These are phyloP conservation scores for Ferrisia virgata DNA, from an alignment of 2,888 invertebrate species.

Conservation along the genomic window DNA sequence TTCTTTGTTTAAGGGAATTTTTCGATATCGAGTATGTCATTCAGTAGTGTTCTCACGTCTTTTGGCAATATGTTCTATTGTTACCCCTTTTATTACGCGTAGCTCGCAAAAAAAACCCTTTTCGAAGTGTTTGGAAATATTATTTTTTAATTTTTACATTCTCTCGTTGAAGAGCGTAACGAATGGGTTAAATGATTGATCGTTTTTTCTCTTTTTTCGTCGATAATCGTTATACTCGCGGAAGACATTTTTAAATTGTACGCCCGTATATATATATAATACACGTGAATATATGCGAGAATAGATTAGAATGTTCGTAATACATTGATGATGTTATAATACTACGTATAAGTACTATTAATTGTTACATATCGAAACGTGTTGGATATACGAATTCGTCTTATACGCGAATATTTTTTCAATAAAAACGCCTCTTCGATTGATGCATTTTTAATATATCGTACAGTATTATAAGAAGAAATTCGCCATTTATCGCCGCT, in stretches of 20 bases:
- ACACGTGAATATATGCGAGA: too few species aligned
- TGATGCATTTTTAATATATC: neutral
- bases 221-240: slow-evolving; percentile 30
- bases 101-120: slow-evolving; percentile 28
- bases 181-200: slow-evolving; percentile 46
- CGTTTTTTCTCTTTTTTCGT: slow-evolving; percentile 32
- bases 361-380: neutral
- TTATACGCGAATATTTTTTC: neutral
- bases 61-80: slow-evolving; percentile 33
- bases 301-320: slow-evolving; percentile 4
- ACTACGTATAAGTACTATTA: neutral
- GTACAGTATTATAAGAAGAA: neutral
- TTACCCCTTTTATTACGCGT: slow-evolving; percentile 42
- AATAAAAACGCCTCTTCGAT: neutral
- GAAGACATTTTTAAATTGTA: slow-evolving; percentile 35
- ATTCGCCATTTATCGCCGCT: neutral
- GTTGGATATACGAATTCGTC: neutral
- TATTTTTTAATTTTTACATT: slow-evolving; percentile 45
- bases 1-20: slow-evolving; percentile 18
- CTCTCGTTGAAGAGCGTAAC: slow-evolving; percentile 35
- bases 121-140: slow-evolving; percentile 34
- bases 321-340: neutral
- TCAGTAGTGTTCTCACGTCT: slow-evolving; percentile 41
- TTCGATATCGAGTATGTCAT: neutral
- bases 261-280: neutral